Evolutionary conservation across 2,113 vertebrate species (phyloP).

Genomic region (Plestiodon gilberti): DNA sequence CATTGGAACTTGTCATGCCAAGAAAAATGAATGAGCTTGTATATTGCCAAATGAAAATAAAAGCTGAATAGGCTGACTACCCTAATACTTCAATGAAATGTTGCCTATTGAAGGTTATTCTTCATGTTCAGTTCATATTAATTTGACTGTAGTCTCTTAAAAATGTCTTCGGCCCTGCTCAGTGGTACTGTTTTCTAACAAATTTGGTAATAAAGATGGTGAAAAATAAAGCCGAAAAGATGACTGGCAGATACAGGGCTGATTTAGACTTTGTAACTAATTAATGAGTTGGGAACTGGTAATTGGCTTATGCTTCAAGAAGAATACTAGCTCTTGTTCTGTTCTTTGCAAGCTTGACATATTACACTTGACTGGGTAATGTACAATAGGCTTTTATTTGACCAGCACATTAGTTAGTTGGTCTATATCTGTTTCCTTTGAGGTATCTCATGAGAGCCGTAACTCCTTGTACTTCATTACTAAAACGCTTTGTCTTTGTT

Average conservation of each 20-base stretch:
- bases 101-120: conserved; percentile 11
- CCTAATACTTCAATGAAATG: background rate
- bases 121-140: conserved; percentile 8
- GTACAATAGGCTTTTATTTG: conserved; percentile 26
- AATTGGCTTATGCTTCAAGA: conserved; percentile 67
- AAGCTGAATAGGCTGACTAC: conserved; percentile 20
- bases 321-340: conserved; percentile 66
- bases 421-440: conserved; percentile 21
- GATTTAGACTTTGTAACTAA: conserved; percentile 48
- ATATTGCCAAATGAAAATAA: conserved; percentile 8
- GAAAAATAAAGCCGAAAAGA: conserved; percentile 47
- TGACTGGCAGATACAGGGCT: conserved; percentile 52
- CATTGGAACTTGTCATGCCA: conserved; percentile 30
- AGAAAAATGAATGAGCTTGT: conserved; percentile 16
- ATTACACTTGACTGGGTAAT: conserved; percentile 53
- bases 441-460: conserved; percentile 18
- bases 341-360: conserved; percentile 61
- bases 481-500: background rate
- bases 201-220: conserved; percentile 16
- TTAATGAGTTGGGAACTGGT: conserved; percentile 58
- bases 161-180: background rate
- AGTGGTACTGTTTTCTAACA: background rate
- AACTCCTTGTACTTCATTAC: background rate
- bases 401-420: conserved; percentile 37
- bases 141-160: background rate